Evolutionary conservation across 1,140 invertebrate species (phyloP).

Genomic region (Mycetomoellerius zeteki): DNA sequence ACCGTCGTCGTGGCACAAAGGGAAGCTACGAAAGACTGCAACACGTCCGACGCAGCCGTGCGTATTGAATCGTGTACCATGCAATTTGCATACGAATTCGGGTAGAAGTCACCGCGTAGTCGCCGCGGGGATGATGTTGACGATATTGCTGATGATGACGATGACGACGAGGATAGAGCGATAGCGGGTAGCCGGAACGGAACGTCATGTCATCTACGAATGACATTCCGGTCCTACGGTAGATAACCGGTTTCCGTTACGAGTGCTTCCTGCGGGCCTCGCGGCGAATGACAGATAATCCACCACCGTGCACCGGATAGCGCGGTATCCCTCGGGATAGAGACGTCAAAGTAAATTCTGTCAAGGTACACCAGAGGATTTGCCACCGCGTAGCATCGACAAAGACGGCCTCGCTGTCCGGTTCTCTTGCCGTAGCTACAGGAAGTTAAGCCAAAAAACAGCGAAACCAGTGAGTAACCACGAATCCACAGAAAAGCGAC

Average conservation of each 20-base stretch:
- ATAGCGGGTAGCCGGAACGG: slow-evolving; percentile 61
- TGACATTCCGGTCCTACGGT: slow-evolving; percentile 54
- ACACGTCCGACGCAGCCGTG: slow-evolving; percentile 43
- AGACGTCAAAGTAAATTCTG: slow-evolving; percentile 59
- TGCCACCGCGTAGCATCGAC: slow-evolving; percentile 17
- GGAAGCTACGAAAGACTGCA: slow-evolving; percentile 28
- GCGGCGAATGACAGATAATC: slow-evolving; percentile 71
- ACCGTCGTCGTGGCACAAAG: slow-evolving; percentile 8
- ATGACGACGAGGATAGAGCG: slow-evolving; percentile 14
- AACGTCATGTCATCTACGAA: slow-evolving; percentile 45
- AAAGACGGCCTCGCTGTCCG: neutral
- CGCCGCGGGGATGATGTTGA: neutral
- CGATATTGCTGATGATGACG: slow-evolving; percentile 33
- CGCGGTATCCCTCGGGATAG: slow-evolving; percentile 55
- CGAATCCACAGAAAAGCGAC: slow-evolving; percentile 10
- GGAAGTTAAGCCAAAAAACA: slow-evolving; percentile 43
- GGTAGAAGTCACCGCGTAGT: slow-evolving; percentile 21
- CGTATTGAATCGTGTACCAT: neutral
- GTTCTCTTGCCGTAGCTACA: neutral
- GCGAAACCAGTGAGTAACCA: neutral
- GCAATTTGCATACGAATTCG: slow-evolving; percentile 57
- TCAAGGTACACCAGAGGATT: slow-evolving; percentile 58
- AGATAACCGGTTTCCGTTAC: slow-evolving; percentile 71
- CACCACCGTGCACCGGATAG: slow-evolving; percentile 5
- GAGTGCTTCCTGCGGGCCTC: slow-evolving; percentile 56